A percentile compares a stretch with the other conserved stretches of the same genome.
Evolutionary conservation across 2,113 vertebrate genomes (phyloP).

Genomic region (Rutilus rutilus): DNA sequence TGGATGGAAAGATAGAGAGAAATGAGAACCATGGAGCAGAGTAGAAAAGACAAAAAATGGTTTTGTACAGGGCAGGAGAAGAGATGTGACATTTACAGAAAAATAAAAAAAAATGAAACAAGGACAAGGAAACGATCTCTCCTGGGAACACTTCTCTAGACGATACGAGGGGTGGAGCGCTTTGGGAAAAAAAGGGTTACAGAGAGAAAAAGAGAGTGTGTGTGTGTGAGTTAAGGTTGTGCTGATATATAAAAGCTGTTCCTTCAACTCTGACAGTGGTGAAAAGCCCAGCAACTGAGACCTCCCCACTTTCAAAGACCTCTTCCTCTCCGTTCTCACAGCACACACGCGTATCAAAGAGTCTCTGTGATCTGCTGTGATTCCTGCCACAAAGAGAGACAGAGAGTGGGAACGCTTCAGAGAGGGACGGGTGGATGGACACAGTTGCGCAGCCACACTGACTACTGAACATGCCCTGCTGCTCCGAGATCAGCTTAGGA

Average conservation of each 20-base stretch:
- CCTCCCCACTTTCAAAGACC: constrained; percentile 24
- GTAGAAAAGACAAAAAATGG: constrained; percentile 8
- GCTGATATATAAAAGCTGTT: constrained; percentile 29
- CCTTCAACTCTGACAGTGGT: constrained; percentile 34
- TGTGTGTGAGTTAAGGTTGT: constrained; percentile 25
- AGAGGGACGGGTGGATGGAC: background rate
- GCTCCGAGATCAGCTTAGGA: background rate
- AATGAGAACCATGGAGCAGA: constrained; percentile 16
- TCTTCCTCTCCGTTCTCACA: background rate
- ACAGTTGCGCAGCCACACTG: background rate
- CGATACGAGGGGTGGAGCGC: constrained; percentile 15
- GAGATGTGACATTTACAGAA: constrained; percentile 42
- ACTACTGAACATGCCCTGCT: background rate
- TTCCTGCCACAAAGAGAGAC: constrained; percentile 14
- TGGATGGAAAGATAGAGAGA: background rate
- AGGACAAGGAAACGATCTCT: constrained; percentile 17
- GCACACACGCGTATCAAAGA: constrained; percentile 37
- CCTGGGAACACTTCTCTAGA: constrained; percentile 26
- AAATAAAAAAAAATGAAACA: constrained; percentile 31
- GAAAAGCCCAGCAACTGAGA: background rate
- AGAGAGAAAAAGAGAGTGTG: background rate
- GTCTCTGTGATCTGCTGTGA: constrained; percentile 38
- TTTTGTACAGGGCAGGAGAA: constrained; percentile 17
- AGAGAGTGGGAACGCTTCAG: background rate
- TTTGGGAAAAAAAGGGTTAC: constrained; percentile 26